Evolutionary conservation across 2,113 vertebrate species (phyloP).

Genomic region (Antigone vipio): DNA sequence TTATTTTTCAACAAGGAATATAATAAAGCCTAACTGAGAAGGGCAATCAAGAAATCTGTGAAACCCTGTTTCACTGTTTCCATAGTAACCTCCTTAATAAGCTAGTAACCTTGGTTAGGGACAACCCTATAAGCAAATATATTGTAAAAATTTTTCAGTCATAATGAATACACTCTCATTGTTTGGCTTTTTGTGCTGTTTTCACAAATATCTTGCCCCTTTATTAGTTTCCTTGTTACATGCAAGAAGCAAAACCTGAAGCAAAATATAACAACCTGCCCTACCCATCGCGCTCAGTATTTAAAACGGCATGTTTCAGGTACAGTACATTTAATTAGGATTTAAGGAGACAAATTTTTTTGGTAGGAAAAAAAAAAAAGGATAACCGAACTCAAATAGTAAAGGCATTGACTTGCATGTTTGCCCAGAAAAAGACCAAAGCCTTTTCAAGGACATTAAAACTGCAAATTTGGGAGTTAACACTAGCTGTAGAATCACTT

Average conservation of each 20-base stretch:
- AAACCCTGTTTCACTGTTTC: slow-evolving; percentile 37
- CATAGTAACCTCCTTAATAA: slow-evolving; percentile 45
- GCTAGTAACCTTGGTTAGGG: slow-evolving; percentile 24
- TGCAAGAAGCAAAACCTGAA: background rate
- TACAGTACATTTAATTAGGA: background rate
- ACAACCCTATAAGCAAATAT: background rate
- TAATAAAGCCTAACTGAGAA: slow-evolving; percentile 1
- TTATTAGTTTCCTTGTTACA: background rate
- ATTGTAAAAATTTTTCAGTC: background rate
- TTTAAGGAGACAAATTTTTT: background rate
- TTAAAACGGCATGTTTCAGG: background rate
- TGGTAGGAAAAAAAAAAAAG: background rate
- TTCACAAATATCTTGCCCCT: background rate
- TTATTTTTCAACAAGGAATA: slow-evolving; percentile 27
- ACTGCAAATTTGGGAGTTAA: background rate
- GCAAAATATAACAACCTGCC: background rate
- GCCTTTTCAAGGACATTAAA: background rate
- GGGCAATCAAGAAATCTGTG: slow-evolving; percentile 1
- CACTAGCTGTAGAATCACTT: background rate
- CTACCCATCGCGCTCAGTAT: background rate
- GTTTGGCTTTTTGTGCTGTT: background rate
- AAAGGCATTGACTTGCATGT: background rate
- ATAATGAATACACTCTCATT: background rate
- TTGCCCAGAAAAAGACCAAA: background rate
- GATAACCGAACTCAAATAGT: background rate